Conservation (phyloP, 2,888 invertebrate species). For the Drosophila ezoana region DNA sequence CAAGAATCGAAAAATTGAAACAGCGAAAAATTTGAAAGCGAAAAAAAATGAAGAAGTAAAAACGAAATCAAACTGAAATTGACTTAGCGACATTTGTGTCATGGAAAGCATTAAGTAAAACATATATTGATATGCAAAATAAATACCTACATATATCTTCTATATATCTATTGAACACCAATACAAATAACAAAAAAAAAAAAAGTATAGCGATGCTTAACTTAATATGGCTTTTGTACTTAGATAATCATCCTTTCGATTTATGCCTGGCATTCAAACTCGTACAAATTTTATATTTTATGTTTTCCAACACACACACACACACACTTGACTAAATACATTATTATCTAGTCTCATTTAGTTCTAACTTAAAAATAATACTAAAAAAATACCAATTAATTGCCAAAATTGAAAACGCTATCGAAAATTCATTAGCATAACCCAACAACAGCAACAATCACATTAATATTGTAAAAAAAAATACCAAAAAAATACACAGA, state of each 20-base stretch:
- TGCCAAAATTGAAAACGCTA: conserved; percentile 53
- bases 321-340: conserved; percentile 31
- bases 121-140: conserved; percentile 26
- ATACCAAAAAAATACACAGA: conserved; percentile 29
- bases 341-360: conserved; percentile 63
- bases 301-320: conserved; percentile 49
- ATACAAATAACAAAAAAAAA: conserved; percentile 32
- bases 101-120: conserved; percentile 26
- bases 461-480: conserved; percentile 66
- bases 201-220: conserved; percentile 58
- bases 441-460: conserved; percentile 40
- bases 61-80: conserved; percentile 37
- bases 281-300: conserved; percentile 43
- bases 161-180: conserved; percentile 27
- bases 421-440: conserved; percentile 57
- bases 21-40: conserved; percentile 17
- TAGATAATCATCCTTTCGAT: conserved; percentile 70
- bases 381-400: conserved; percentile 27
- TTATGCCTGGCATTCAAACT: conserved; percentile 69
- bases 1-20: conserved; percentile 16
- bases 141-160: conserved; percentile 33
- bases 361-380: conserved; percentile 46
- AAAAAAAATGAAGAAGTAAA: conserved; percentile 15
- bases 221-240: conserved; percentile 64
- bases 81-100: conserved; percentile 52